Conservation (phyloP, 2,888 invertebrate genomes). For the Scotopteryx bipunctaria region DNA sequence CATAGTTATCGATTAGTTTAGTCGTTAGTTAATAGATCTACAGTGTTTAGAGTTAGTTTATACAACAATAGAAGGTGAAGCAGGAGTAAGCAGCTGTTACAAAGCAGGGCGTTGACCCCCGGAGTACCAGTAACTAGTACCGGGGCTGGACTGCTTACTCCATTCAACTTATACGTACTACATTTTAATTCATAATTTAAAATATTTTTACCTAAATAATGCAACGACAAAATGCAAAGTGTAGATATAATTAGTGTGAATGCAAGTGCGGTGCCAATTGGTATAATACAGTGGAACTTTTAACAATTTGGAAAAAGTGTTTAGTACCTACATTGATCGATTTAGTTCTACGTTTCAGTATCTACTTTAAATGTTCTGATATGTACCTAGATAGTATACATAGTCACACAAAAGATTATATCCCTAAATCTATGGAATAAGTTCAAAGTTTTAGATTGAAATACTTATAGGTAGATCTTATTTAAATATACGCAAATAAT, state of each 20-base stretch:
- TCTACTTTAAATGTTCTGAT: slow-evolving; percentile 32
- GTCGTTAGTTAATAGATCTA: slow-evolving; percentile 70
- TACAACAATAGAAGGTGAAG: slow-evolving; percentile 72
- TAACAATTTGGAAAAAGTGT: slow-evolving; percentile 53
- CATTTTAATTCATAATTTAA: slow-evolving; percentile 57
- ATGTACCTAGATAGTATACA: slow-evolving; percentile 38
- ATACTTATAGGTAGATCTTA: slow-evolving; percentile 2
- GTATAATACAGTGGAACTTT: slow-evolving; percentile 60
- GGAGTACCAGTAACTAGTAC: slow-evolving; percentile 9
- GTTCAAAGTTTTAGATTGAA: not conserved
- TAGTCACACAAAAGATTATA: slow-evolving; percentile 14
- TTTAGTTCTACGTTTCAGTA: slow-evolving; percentile 8
- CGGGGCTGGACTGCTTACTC: slow-evolving; percentile 66
- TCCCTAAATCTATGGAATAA: slow-evolving; percentile 15
- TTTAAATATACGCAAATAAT: not conserved
- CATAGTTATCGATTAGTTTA: slow-evolving; percentile 65
- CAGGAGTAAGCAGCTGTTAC: slow-evolving; percentile 71
- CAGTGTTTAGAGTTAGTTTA: slow-evolving; percentile 71
- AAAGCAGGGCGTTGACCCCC: slow-evolving; percentile 32
- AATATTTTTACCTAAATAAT: slow-evolving; percentile 53
- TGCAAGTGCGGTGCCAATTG: slow-evolving; percentile 75
- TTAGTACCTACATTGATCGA: slow-evolving; percentile 31
- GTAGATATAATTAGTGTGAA: slow-evolving; percentile 69
- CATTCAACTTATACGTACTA: slow-evolving; percentile 65
- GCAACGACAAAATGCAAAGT: slow-evolving; percentile 74